Evolutionary conservation across 1,140 invertebrate species (phyloP).

Genomic region (Bombus superbus): DNA sequence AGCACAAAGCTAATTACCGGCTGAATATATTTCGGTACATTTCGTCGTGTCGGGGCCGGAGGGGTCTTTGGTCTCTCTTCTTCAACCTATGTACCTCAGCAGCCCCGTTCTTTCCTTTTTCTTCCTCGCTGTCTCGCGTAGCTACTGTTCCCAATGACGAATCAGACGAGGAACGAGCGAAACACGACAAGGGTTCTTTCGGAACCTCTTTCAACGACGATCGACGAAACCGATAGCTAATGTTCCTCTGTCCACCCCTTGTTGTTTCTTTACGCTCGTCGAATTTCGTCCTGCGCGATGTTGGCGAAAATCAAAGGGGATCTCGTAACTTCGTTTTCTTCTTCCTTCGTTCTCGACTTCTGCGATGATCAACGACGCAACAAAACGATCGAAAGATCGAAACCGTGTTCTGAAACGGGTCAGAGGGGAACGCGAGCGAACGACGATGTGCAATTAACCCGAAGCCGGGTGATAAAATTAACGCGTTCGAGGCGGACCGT

Average conservation of each 20-base stretch:
- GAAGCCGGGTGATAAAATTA: conserved; percentile 25
- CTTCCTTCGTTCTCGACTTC: background rate
- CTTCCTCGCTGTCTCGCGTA: conserved; percentile 9
- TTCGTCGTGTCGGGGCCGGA: conserved; percentile 55
- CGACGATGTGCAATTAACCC: background rate
- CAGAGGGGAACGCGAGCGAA: too few relatives aligned
- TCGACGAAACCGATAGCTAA: background rate
- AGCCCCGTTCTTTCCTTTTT: conserved; percentile 9
- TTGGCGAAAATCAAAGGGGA: background rate
- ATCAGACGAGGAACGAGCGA: conserved; percentile 26
- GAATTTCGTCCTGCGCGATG: background rate
- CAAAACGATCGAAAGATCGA: background rate
- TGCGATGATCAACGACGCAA: background rate
- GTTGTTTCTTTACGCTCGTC: background rate
- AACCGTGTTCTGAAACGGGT: background rate
- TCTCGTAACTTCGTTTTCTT: background rate
- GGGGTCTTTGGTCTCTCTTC: conserved; percentile 49
- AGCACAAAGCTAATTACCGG: conserved; percentile 70
- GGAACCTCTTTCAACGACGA: conserved; percentile 19
- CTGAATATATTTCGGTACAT: conserved; percentile 67
- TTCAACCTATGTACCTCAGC: background rate
- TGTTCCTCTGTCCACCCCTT: too few relatives aligned
- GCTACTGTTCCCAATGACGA: conserved; percentile 21
- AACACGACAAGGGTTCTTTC: conserved; percentile 24
- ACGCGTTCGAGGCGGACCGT: conserved; percentile 12